These are phyloP conservation scores for Sminthurinus aureus DNA, from an alignment of 2,888 invertebrate species.

Conservation along the genomic window DNA sequence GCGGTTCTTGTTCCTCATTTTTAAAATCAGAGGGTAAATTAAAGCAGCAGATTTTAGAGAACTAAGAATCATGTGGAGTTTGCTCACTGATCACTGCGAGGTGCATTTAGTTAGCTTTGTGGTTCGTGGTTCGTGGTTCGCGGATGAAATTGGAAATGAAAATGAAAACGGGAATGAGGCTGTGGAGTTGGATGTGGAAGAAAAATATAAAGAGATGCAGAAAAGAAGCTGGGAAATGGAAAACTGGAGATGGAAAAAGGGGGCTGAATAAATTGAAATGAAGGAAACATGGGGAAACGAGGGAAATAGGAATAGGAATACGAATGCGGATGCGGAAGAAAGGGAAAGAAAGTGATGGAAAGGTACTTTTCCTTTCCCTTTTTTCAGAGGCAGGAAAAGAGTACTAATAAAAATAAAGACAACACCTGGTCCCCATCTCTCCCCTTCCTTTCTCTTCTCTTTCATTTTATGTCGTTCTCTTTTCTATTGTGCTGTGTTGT, in stretches of 20 bases:
- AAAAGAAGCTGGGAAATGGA: background rate
- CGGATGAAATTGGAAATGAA: too few species aligned
- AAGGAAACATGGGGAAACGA: background rate
- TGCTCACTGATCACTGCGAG: too few species aligned
- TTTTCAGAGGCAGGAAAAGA: background rate
- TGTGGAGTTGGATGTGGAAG: too few species aligned
- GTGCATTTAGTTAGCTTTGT: too few species aligned
- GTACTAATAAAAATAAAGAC: background rate
- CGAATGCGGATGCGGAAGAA: background rate
- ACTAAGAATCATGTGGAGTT: too few species aligned
- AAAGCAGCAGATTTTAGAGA: too few species aligned
- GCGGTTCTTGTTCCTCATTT: too few species aligned
- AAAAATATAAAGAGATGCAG: background rate
- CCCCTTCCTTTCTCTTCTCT: background rate
- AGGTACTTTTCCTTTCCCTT: background rate
- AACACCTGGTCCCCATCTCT: background rate
- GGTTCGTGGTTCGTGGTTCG: too few species aligned
- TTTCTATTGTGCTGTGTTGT: background rate
- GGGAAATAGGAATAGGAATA: too few species aligned
- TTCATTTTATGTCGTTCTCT: background rate
- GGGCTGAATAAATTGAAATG: background rate
- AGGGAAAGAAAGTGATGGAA: background rate
- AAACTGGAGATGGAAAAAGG: background rate
- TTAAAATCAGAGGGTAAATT: too few species aligned
- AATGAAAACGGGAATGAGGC: too few species aligned